A percentile compares a stretch with the other conserved stretches of the same genome.
These are phyloP conservation scores for Dendrocopos noguchii DNA, from an alignment of 2,113 vertebrate genomes.

Conservation along the genomic window DNA sequence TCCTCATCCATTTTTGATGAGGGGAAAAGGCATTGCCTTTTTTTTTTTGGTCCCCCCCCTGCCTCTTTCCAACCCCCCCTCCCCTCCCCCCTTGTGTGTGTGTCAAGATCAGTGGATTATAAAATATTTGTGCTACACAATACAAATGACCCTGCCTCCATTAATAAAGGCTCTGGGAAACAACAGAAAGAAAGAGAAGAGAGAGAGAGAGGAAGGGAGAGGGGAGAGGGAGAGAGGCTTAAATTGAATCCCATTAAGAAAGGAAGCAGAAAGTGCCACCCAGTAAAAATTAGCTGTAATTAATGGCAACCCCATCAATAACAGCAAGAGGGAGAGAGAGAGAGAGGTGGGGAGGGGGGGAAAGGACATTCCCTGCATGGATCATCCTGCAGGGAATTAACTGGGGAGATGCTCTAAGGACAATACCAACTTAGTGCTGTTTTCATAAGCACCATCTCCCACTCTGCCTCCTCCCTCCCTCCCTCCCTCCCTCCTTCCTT, in stretches of 20 bases:
- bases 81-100: too few species aligned
- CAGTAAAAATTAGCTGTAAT: conserved; percentile 79
- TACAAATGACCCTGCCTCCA: conserved; percentile 88
- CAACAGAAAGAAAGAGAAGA: too few species aligned
- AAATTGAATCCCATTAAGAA: conserved; percentile 87
- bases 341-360: conserved; percentile 4
- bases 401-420: conserved; percentile 66
- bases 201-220: too few species aligned
- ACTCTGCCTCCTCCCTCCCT: neutral
- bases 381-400: conserved; percentile 76
- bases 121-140: conserved; percentile 96
- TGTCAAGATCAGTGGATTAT: conserved; percentile 91
- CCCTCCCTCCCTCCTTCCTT: too few species aligned
- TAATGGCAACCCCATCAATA: conserved; percentile 82
- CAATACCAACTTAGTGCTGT: conserved; percentile 73
- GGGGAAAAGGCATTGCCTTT: conserved; percentile 87
- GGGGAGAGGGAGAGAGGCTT: conserved; percentile 85
- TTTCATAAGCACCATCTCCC: conserved; percentile 71
- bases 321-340: conserved; percentile 61
- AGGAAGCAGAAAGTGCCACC: conserved; percentile 58
- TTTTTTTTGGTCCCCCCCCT: conserved; percentile 37
- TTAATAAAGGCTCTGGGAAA: conserved; percentile 86
- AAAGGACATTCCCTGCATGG: conserved; percentile 77
- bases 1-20: conserved; percentile 96
- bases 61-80: too few species aligned